A percentile compares a stretch with the other conserved stretches of the same genome.
These are phyloP conservation scores for Lepisosteus oculatus DNA, from an alignment of 2,113 vertebrate genomes.

Conservation along the genomic window DNA sequence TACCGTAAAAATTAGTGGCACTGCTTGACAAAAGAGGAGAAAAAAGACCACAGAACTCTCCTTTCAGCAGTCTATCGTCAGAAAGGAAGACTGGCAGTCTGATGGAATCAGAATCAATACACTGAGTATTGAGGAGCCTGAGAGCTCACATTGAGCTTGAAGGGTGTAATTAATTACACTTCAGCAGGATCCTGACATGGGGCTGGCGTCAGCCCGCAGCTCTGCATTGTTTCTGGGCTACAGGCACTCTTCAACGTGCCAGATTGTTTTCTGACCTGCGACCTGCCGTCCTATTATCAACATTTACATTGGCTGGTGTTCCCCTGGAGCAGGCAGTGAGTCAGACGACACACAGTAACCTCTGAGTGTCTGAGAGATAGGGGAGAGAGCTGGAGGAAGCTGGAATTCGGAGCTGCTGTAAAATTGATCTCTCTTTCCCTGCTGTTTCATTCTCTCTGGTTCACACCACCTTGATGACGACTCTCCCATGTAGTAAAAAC, in stretches of 20 bases:
- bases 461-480: no score
- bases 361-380: not conserved
- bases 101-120: slow-evolving; percentile 7
- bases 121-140: not conserved
- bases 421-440: no score
- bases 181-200: not conserved
- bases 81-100: not conserved
- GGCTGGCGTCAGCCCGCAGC: slow-evolving; percentile 7
- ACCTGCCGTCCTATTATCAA: slow-evolving; percentile 4
- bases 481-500: no score
- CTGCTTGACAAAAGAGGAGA: not conserved
- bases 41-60: not conserved
- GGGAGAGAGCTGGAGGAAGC: not conserved
- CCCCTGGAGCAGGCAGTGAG: not conserved
- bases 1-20: not conserved
- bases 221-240: not conserved
- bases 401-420: not conserved
- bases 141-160: slow-evolving; percentile 5
- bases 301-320: slow-evolving; percentile 8
- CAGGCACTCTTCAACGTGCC: not conserved
- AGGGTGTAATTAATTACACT: slow-evolving; percentile 8
- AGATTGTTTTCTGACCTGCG: slow-evolving; percentile 4
- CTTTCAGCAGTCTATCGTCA: not conserved
- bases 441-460: no score
- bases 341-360: slow-evolving; percentile 2